Percentiles rank a stretch among this genome's conserved stretches.
Conservation (phyloP, 2,888 invertebrate genomes). For the Steinernema hermaphroditum region DNA sequence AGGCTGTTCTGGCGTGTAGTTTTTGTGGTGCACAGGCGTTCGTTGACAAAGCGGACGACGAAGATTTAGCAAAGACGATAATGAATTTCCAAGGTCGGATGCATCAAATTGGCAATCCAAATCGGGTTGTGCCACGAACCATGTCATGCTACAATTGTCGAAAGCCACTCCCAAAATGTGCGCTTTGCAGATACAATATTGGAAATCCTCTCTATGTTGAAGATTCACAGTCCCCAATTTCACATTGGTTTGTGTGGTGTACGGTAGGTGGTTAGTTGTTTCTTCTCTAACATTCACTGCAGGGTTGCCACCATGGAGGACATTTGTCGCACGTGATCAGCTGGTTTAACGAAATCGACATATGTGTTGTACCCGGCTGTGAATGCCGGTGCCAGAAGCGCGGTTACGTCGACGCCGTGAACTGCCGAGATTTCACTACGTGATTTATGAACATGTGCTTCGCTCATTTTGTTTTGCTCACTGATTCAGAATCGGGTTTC, state of each 20-base stretch:
- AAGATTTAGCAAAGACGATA: background rate
- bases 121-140: background rate
- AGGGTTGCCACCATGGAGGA: slow-evolving; percentile 15
- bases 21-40: slow-evolving; percentile 18
- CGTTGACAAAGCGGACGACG: background rate
- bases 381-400: slow-evolving; percentile 8
- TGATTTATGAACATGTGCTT: no score
- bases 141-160: slow-evolving; percentile 9
- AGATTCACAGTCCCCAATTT: slow-evolving; percentile 8
- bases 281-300: background rate
- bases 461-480: no score
- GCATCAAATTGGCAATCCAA: slow-evolving; percentile 7
- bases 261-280: slow-evolving; percentile 1
- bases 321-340: slow-evolving; percentile 16
- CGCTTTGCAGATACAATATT: slow-evolving; percentile 2
- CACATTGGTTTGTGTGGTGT: slow-evolving; percentile 24
- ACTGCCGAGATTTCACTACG: background rate
- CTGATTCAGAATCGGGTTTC: no score
- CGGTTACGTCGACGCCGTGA: background rate
- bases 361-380: slow-evolving; percentile 16
- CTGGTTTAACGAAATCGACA: slow-evolving; percentile 13
- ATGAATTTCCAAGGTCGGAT: background rate
- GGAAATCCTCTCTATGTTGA: slow-evolving; percentile 1
- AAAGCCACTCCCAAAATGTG: slow-evolving; percentile 18
- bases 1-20: slow-evolving; percentile 25